Evolutionary conservation across 2,888 invertebrate genomes (phyloP).

Genomic region (Pammene fasciana): DNA sequence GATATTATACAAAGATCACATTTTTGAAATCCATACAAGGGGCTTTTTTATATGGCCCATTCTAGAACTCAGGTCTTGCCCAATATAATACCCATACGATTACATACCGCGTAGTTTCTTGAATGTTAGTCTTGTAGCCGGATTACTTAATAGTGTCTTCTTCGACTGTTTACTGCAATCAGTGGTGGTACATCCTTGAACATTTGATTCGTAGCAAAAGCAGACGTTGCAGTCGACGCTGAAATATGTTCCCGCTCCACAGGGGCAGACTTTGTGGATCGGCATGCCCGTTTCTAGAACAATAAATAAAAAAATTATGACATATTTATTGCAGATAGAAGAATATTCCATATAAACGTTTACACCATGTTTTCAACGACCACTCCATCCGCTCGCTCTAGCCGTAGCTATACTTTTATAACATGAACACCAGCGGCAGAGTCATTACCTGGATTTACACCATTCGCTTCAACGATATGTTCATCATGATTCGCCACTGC

Average conservation of each 20-base stretch:
- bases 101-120: slow-evolving; percentile 10
- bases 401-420: too few relatives aligned
- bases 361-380: too few relatives aligned
- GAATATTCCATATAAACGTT: too few relatives aligned
- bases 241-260: neutral
- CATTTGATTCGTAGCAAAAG: neutral
- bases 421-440: too few relatives aligned
- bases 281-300: too few relatives aligned
- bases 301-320: too few relatives aligned
- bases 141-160: neutral
- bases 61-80: neutral
- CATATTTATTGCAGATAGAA: too few relatives aligned
- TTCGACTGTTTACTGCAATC: neutral
- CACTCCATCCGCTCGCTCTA: too few relatives aligned
- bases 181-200: neutral
- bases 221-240: slow-evolving; percentile 9
- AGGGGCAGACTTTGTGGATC: neutral
- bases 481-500: neutral
- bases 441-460: too few relatives aligned
- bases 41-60: neutral
- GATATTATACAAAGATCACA: too few relatives aligned
- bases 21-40: too few relatives aligned
- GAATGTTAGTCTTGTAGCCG: neutral
- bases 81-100: neutral
- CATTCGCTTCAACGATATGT: too few relatives aligned